phyloP scores from a whole-genome alignment of 1,140 invertebrate genomes.

The Drosophila subpulchrella region DNA sequence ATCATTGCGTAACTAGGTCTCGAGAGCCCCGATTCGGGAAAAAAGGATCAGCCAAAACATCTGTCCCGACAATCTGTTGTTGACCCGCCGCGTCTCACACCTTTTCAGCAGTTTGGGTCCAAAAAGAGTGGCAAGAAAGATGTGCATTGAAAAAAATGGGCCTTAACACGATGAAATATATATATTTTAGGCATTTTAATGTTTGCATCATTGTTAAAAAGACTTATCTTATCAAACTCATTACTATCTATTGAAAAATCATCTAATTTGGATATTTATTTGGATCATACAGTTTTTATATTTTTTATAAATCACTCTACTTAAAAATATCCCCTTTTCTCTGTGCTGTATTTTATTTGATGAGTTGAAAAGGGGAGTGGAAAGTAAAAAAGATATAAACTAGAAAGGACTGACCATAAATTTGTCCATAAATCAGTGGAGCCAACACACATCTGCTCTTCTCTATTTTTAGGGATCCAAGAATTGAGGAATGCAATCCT shows the following conservation, averaged over 20 bases:
- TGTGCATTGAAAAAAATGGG: conserved; percentile 3
- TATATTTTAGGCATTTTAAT: not conserved
- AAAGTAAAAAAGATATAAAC: conserved; percentile 1
- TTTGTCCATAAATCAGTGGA: conserved; percentile 31
- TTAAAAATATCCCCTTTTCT: not conserved
- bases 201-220: too few species aligned
- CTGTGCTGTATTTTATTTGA: conserved; percentile 7
- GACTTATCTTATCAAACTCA: too few species aligned
- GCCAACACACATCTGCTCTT: conserved; percentile 1
- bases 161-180: not conserved
- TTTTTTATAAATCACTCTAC: too few species aligned
- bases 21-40: not conserved
- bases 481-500: not conserved
- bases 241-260: too few species aligned
- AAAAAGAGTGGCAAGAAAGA: not conserved
- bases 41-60: conserved; percentile 37
- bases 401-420: not conserved
- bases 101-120: conserved; percentile 12
- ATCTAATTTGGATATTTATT: too few species aligned
- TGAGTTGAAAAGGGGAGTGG: not conserved
- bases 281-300: too few species aligned
- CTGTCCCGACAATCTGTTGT: conserved; percentile 41
- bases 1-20: conserved; percentile 52
- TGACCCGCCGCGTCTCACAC: conserved; percentile 30
- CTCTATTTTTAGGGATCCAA: not conserved